Base-by-base conservation (phyloP, 1,140 invertebrate species). In the Drosophila bocqueti region DNA sequence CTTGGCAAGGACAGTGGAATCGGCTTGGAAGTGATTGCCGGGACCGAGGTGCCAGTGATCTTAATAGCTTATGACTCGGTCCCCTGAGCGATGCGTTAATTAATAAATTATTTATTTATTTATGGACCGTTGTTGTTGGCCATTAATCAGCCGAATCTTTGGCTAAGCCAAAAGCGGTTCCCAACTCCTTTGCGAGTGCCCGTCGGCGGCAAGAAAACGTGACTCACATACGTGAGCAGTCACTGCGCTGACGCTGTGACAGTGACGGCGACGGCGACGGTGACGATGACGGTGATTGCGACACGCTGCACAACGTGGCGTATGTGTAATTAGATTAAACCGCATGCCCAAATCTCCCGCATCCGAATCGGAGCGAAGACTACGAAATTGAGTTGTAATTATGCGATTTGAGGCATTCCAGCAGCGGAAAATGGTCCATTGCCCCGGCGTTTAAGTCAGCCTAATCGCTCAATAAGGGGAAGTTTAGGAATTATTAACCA, bases 271-370 rank as follows among this genome's bases (percentile, higher is more conserved):
- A 42, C 31, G 31, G 31, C 31, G 61, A 63, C 50, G 64, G 29
- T 52, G 62, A 58, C 34, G 49, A 42, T 38, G 61, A 72, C 50
- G 64, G 34, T 52, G 62, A 58, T 89, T 89, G 81, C 66, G 84
- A 81, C 81, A 89, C 63, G 46, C 61, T 72, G 85, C 85, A 76
- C 85, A 82, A 90, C 85, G 86, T 86, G 85, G 85, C 86, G 86
- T 90, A 90, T 90, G 85, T 91, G 85, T 90, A 90, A 90, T 90
- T 90, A 90, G 86, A 85, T 90, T 91, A 90, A 86, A 84, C 84
- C 73, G 85, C 84, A 89, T 89, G 74, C 84, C 84, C 81, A 89
- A 84, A 83, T 69, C 79, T 72, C 60, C 81, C 42, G 64, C 76
- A 78, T 78, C 69, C 65, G 84, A 75, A 90, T 69, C 81, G 65